Conservation (phyloP, 2,797 vertebrate species). For the Carcharodon carcharias region DNA sequence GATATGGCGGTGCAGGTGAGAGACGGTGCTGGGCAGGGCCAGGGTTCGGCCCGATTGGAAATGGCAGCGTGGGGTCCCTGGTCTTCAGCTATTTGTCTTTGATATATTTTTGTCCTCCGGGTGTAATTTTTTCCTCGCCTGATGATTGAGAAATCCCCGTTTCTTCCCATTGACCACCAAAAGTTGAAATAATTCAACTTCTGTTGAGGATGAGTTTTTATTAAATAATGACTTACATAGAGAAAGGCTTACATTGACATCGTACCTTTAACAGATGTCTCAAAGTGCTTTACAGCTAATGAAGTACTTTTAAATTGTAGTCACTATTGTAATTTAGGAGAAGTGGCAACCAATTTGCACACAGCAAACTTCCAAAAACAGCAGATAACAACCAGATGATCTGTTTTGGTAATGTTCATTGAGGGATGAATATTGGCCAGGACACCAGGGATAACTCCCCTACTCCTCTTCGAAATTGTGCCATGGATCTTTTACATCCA, state of each 20-base stretch:
- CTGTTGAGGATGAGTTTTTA: not conserved
- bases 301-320: not conserved
- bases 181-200: not conserved
- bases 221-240: not conserved
- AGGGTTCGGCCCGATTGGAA: too few relatives aligned
- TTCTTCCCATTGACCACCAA: not conserved
- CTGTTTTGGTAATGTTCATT: not conserved
- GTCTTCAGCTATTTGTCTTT: too few relatives aligned
- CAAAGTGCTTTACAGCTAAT: not conserved
- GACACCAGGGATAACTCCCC: not conserved
- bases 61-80: not conserved
- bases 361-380: not conserved
- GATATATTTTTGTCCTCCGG: not conserved
- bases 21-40: accelerated
- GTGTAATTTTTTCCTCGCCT: not conserved
- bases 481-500: not conserved
- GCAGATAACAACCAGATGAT: not conserved
- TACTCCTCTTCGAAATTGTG: not conserved
- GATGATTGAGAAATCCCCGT: not conserved
- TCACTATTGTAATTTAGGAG: too few relatives aligned
- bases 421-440: too few relatives aligned
- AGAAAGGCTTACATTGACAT: not conserved
- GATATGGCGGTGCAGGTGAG: not conserved
- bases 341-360: not conserved
- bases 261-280: not conserved